phyloP scores from a whole-genome alignment of 2,888 invertebrate species.

The Callosobruchus maculatus region DNA sequence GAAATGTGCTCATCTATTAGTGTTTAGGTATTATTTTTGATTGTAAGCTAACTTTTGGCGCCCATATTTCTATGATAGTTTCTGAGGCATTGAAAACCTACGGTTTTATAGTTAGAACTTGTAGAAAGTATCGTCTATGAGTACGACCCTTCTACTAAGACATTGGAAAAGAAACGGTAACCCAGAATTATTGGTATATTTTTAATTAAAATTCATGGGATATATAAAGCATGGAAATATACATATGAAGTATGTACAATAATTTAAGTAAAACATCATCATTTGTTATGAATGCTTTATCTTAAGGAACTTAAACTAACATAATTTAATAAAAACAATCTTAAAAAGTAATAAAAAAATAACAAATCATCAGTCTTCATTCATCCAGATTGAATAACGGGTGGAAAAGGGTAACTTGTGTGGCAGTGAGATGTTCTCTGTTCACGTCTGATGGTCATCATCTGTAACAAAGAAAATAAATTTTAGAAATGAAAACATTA shows the following conservation, averaged over 20 bases:
- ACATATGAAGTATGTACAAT: conserved; percentile 15
- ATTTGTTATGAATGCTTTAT: conserved; percentile 19
- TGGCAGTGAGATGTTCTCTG: conserved; percentile 45
- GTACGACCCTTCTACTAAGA: too few relatives aligned
- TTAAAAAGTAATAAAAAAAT: conserved; percentile 47
- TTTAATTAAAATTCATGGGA: conserved; percentile 26
- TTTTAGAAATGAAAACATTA: conserved; percentile 16
- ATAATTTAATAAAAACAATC: conserved; percentile 50
- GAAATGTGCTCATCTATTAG: too few relatives aligned
- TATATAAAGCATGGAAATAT: conserved; percentile 24
- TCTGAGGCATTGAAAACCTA: too few relatives aligned
- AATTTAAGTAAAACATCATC: conserved; percentile 15
- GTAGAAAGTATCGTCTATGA: too few relatives aligned
- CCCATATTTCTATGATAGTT: too few relatives aligned
- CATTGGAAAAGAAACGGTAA: not conserved
- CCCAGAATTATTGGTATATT: conserved; percentile 17
- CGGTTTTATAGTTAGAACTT: too few relatives aligned
- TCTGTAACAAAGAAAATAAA: conserved; percentile 38
- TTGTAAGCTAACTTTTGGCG: too few relatives aligned
- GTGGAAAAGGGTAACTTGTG: conserved; percentile 46
- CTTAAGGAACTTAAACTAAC: conserved; percentile 47
- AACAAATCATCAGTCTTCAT: conserved; percentile 50
- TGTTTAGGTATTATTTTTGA: too few relatives aligned
- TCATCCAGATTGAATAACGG: conserved; percentile 43
- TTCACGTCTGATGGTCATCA: conserved; percentile 19